A percentile compares a stretch with the other conserved stretches of the same genome.
Evolutionary conservation across 2,113 vertebrate genomes (phyloP).

Genomic region (Gulo gulo): DNA sequence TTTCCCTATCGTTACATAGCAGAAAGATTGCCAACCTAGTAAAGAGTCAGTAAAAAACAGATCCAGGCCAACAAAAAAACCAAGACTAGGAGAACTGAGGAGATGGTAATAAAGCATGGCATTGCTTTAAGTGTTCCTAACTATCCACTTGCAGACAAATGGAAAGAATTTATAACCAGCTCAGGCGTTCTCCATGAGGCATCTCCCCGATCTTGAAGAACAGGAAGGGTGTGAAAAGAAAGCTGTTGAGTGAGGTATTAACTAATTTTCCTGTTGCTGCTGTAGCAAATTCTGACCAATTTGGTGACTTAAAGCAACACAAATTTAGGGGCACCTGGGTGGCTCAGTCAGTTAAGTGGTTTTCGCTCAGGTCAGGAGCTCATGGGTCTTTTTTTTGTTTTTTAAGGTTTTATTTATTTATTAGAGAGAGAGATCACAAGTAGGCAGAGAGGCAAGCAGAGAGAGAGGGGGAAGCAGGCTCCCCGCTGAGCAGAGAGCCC

Average conservation of each 20-base stretch:
- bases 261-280: neutral
- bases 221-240: slow-evolving; percentile 3
- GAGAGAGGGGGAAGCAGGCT: too few species aligned
- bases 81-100: neutral
- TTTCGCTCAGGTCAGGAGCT: neutral
- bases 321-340: neutral
- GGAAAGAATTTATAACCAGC: neutral
- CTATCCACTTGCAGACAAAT: neutral
- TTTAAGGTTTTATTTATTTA: too few species aligned
- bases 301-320: neutral
- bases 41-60: neutral
- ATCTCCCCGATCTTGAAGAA: neutral
- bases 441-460: too few species aligned
- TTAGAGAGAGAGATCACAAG: too few species aligned
- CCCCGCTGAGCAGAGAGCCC: too few species aligned
- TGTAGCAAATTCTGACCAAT: neutral
- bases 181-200: neutral
- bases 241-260: neutral
- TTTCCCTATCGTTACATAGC: neutral
- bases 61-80: neutral
- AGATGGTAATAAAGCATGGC: neutral
- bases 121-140: neutral
- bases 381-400: neutral
- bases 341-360: neutral
- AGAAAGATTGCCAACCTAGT: neutral